phyloP scores from a whole-genome alignment of 2,888 invertebrate genomes.

The Hylaea fasciaria region DNA sequence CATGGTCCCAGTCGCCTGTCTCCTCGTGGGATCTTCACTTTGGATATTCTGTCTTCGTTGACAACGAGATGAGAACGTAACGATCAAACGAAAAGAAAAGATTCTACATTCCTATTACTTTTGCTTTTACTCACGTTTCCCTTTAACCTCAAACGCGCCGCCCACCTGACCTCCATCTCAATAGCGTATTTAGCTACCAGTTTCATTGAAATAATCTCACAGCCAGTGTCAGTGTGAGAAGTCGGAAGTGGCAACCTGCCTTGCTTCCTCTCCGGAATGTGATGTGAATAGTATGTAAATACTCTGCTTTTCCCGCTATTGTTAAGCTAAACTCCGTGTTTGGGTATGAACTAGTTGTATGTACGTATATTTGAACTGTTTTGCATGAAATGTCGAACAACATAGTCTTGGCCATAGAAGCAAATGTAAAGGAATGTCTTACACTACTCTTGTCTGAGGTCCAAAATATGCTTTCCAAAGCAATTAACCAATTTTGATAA shows the following conservation, averaged over 20 bases:
- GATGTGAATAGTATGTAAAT: conserved; percentile 61
- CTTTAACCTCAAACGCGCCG: neutral
- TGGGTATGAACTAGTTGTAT: conserved; percentile 6
- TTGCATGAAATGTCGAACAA: neutral
- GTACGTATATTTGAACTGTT: neutral
- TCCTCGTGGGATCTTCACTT: too few species aligned
- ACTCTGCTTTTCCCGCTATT: conserved; percentile 60
- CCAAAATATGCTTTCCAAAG: neutral
- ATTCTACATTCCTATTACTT: neutral
- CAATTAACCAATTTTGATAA: conserved; percentile 4
- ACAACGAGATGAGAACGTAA: neutral
- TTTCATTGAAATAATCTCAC: conserved; percentile 22
- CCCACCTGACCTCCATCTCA: conserved; percentile 22
- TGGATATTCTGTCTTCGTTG: too few species aligned
- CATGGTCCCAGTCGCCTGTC: too few species aligned
- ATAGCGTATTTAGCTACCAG: conserved; percentile 14
- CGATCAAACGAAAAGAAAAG: neutral
- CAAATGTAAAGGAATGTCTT: too few species aligned
- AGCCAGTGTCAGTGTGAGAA: conserved; percentile 36
- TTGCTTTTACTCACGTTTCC: neutral
- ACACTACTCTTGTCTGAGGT: too few species aligned
- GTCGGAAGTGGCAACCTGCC: conserved; percentile 49
- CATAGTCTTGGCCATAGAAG: too few species aligned
- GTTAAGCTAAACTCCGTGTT: conserved; percentile 40
- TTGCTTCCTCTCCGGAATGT: conserved; percentile 57